Base-by-base conservation (phyloP, 2,797 vertebrate species). In the Helostoma temminkii region DNA sequence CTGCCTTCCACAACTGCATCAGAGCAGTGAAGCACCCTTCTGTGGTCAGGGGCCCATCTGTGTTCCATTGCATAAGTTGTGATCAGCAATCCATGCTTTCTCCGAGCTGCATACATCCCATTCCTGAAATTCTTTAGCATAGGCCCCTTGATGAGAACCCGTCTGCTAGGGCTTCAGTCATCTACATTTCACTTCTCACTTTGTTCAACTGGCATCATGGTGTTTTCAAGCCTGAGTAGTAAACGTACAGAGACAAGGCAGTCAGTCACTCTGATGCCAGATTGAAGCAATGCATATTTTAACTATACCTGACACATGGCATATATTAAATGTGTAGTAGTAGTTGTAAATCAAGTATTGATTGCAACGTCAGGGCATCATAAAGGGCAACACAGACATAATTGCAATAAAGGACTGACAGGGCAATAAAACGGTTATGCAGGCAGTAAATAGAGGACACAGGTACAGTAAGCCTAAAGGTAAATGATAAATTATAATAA, bases 81-180 rank as follows among this genome's bases (percentile, higher is more conserved):
- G 63, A 84, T 82, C 63, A 69, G 76, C 76, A 62, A 56, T 64
- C 61, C 48, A 10, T 48, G 66, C 69, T 71, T 45, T 68, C 61
- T 66, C 69, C 5, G 32, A 25, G 53, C 71, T 72, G 81, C 66
- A 66, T 58, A 42, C 61, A 57, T 58, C 64, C 48, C 80, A 88
- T 90, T 78, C 84, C 68, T 81, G 32, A 62, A 25, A 86, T 85
- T 80, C 76, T 74, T 60, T 1, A 48, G 28, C 63, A 47, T n/a
- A 28, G 46, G 50, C 53, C 59, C 57, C 69, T 74, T 18, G 19
- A 78, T 43, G 58, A 75, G 49, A 36, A 55, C 68, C 64, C 45
- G 15, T 52, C 49, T 56, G 28, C 24, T 19, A 5, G 56, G 21
- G 18, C 11, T 15, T 16, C 9, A 32, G 12, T 24, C 5, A 30